Conservation (phyloP, 2,113 vertebrate species). For the Ailurus styani region DNA sequence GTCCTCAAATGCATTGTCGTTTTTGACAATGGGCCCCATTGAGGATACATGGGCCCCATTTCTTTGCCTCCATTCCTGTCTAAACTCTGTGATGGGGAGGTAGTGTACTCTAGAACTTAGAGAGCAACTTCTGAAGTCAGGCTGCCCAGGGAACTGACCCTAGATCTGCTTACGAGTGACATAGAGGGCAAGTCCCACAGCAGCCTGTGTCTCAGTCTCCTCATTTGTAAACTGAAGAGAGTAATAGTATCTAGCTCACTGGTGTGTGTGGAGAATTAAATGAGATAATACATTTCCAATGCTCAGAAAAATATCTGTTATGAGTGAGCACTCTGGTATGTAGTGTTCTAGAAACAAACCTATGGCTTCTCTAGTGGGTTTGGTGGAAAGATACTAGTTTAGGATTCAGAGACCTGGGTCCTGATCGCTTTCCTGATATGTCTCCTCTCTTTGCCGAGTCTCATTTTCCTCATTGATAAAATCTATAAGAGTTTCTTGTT, state of each 20-base stretch:
- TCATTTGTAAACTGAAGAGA: not conserved
- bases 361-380: not conserved
- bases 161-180: not conserved
- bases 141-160: not conserved
- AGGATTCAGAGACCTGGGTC: not conserved
- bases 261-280: not conserved
- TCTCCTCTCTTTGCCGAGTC: not conserved
- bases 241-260: not conserved
- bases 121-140: not conserved
- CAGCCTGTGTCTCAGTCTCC: not conserved
- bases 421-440: not conserved
- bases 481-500: not conserved
- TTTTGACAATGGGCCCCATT: too few relatives aligned
- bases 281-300: not conserved
- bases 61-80: not conserved
- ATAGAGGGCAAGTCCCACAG: not conserved
- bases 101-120: not conserved
- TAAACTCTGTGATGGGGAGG: not conserved
- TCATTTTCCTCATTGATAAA: not conserved
- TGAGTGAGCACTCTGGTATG: not conserved
- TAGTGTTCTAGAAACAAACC: not conserved
- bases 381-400: not conserved
- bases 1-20: not conserved
- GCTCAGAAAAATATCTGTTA: not conserved
- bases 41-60: not conserved